Evolutionary conservation across 2,888 invertebrate species (phyloP).

Genomic region (Leucophenga montana): DNA sequence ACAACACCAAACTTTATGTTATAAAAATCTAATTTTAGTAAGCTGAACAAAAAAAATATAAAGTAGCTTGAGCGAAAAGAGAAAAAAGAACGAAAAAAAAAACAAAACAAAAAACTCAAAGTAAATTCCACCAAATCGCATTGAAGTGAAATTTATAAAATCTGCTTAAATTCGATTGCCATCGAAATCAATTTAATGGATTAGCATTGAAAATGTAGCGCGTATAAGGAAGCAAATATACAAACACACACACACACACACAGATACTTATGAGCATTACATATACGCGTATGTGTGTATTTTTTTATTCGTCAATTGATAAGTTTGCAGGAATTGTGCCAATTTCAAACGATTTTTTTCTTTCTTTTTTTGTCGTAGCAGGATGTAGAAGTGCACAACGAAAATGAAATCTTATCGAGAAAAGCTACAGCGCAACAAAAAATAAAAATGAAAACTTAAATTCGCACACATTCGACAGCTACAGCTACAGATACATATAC

Average conservation of each 20-base stretch:
- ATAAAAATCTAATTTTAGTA: too few relatives aligned
- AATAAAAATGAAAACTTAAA: slow-evolving; percentile 2
- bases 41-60: too few relatives aligned
- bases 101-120: too few relatives aligned
- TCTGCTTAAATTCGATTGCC: slow-evolving; percentile 64
- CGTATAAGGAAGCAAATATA: not conserved
- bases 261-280: too few relatives aligned
- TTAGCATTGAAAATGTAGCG: slow-evolving; percentile 47
- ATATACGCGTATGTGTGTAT: not conserved
- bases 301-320: slow-evolving; percentile 55
- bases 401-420: slow-evolving; percentile 18
- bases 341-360: slow-evolving; percentile 46
- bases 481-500: slow-evolving; percentile 11
- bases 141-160: slow-evolving; percentile 17
- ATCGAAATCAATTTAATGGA: slow-evolving; percentile 66
- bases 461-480: slow-evolving; percentile 31
- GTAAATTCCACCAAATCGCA: slow-evolving; percentile 8
- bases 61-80: too few relatives aligned
- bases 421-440: not conserved
- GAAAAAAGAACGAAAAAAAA: too few relatives aligned
- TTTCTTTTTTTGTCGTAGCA: not conserved
- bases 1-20: too few relatives aligned
- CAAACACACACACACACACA: slow-evolving; percentile 7
- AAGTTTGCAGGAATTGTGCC: slow-evolving; percentile 65
- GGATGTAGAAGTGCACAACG: not conserved